Conservation (phyloP, 2,113 vertebrate genomes). For the Pyrgilauda ruficollis region DNA sequence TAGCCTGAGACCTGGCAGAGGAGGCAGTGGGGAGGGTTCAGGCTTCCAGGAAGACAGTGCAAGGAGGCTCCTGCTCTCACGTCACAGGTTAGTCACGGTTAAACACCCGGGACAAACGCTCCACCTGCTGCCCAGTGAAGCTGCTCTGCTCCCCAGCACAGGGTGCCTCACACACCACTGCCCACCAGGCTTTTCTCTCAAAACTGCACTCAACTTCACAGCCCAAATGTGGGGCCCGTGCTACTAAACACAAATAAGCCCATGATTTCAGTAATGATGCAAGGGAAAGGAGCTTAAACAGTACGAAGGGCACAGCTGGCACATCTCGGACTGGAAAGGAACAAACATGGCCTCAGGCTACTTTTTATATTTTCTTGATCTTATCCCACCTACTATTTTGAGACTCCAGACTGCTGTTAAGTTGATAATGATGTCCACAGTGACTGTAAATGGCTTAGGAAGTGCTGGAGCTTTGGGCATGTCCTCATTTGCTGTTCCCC, state of each 20-base stretch:
- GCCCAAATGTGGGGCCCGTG: not conserved
- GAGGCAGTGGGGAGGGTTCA: not conserved
- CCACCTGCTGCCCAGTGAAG: not conserved
- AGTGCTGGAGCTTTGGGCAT: not conserved
- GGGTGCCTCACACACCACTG: not conserved
- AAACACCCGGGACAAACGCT: not conserved
- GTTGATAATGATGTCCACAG: not conserved
- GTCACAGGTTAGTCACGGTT: not conserved
- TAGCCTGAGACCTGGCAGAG: not conserved
- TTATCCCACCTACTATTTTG: constrained; percentile 20
- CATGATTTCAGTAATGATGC: not conserved
- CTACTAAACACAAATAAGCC: not conserved
- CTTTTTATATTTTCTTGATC: not conserved
- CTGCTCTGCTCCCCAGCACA: not conserved
- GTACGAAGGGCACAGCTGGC: not conserved
- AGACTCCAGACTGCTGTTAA: constrained; percentile 16
- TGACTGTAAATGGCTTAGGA: not conserved
- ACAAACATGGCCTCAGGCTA: not conserved
- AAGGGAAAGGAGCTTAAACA: not conserved
- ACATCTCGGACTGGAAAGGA: not conserved
- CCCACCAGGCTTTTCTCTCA: not conserved
- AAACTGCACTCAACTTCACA: not conserved
- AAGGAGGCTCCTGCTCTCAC: not conserved
- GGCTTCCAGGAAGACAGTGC: not conserved
- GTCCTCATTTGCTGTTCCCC: not conserved